These are phyloP conservation scores for Turdus rufiventris DNA, from an alignment of 2,113 vertebrate species.

Conservation along the genomic window DNA sequence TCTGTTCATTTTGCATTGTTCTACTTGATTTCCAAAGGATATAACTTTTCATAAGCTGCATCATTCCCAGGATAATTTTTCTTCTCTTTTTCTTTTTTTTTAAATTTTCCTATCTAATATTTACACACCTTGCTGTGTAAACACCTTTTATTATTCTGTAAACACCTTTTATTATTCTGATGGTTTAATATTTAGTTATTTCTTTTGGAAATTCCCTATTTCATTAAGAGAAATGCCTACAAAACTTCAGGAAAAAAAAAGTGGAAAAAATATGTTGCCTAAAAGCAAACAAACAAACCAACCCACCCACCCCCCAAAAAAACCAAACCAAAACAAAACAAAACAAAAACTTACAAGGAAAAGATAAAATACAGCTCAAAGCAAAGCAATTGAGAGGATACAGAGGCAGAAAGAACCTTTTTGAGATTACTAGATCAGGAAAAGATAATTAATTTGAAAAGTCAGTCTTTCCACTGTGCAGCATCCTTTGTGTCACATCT, in stretches of 20 bases:
- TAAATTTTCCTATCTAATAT: background rate
- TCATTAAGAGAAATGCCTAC: background rate
- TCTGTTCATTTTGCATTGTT: background rate
- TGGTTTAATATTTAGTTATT: background rate
- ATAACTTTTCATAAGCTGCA: background rate
- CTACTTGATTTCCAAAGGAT: background rate
- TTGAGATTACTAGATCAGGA: background rate
- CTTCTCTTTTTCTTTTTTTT: background rate
- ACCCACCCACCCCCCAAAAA: no score
- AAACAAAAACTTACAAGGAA: background rate
- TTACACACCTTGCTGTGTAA: background rate
- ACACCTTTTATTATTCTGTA: background rate
- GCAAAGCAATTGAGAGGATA: background rate
- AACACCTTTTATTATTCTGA: background rate
- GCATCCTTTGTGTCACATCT: background rate
- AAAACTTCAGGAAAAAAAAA: background rate
- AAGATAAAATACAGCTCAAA: background rate
- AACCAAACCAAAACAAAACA: no score
- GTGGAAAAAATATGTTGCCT: background rate
- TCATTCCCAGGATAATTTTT: background rate
- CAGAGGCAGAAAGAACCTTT: accelerated
- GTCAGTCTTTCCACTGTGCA: background rate
- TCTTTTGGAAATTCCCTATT: background rate
- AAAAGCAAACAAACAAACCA: background rate
- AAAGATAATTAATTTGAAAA: background rate